phyloP scores from a whole-genome alignment of 2,797 vertebrate species.

The Malacoraja senta region DNA sequence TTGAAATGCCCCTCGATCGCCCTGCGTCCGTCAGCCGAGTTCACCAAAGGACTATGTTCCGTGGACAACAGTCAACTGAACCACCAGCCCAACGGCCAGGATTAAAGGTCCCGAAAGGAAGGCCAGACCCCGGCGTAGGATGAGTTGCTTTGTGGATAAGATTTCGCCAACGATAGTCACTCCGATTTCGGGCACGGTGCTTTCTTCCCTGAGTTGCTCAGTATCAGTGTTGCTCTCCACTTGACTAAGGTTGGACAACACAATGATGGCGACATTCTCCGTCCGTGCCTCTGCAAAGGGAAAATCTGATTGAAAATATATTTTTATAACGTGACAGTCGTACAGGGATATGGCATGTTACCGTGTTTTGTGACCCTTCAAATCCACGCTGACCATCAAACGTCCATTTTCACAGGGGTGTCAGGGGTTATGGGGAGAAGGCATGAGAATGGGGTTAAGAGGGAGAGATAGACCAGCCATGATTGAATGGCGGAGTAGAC shows the following conservation, averaged over 20 bases:
- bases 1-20: neutral
- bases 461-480: too few relatives aligned
- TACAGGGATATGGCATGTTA: neutral
- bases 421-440: too few relatives aligned
- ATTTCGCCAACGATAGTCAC: neutral
- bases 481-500: too few relatives aligned
- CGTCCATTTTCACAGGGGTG: too few relatives aligned
- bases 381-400: too few relatives aligned
- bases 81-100: neutral
- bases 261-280: neutral
- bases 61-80: neutral
- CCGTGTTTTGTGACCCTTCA: too few relatives aligned
- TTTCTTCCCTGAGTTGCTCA: neutral
- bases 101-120: neutral
- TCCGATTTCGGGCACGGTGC: neutral
- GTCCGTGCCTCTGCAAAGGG: neutral
- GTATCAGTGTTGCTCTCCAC: neutral
- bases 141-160: constrained; percentile 8
- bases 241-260: neutral
- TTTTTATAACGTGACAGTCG: too few relatives aligned
- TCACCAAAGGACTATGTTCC: neutral
- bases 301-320: neutral
- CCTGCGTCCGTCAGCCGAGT: neutral
- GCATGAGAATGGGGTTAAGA: too few relatives aligned
- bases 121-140: neutral